A percentile compares a stretch with the other conserved stretches of the same genome.
phyloP scores from a whole-genome alignment of 1,140 invertebrate species.

The Papilio polyxenes region DNA sequence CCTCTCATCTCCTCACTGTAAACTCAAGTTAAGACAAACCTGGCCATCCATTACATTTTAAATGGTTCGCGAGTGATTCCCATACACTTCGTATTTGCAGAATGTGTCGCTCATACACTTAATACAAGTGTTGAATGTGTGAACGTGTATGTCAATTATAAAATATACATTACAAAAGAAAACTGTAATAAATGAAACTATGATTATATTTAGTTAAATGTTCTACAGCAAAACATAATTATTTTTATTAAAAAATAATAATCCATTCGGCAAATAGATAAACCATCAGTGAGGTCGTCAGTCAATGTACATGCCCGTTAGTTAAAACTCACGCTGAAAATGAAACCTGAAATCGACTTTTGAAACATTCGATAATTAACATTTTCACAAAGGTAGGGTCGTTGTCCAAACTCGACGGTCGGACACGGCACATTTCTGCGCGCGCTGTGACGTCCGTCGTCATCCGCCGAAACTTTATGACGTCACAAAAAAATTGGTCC shows the following conservation, averaged over 20 bases:
- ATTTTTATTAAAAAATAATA: neutral
- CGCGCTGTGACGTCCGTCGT: conserved; percentile 2
- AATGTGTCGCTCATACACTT: too few relatives aligned
- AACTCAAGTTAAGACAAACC: neutral
- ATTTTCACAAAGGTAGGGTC: conserved; percentile 28
- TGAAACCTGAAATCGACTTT: conserved; percentile 26
- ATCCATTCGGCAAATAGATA: neutral
- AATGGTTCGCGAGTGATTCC: neutral
- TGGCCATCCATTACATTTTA: neutral
- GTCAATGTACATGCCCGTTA: neutral
- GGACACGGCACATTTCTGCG: conserved; percentile 28
- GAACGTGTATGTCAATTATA: too few relatives aligned
- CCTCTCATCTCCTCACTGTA: too few relatives aligned
- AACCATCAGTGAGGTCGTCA: neutral
- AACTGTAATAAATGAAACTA: too few relatives aligned
- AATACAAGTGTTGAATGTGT: too few relatives aligned
- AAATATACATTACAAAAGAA: too few relatives aligned
- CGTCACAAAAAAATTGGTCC: conserved; percentile 28
- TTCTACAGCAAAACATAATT: too few relatives aligned
- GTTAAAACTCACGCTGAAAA: conserved; percentile 1
- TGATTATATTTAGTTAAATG: too few relatives aligned
- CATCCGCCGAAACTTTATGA: conserved; percentile 35
- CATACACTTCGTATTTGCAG: neutral
- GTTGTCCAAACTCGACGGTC: neutral
- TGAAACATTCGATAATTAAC: conserved; percentile 35